These are phyloP conservation scores for Girardinichthys multiradiatus DNA, from an alignment of 2,113 vertebrate species.

Conservation along the genomic window DNA sequence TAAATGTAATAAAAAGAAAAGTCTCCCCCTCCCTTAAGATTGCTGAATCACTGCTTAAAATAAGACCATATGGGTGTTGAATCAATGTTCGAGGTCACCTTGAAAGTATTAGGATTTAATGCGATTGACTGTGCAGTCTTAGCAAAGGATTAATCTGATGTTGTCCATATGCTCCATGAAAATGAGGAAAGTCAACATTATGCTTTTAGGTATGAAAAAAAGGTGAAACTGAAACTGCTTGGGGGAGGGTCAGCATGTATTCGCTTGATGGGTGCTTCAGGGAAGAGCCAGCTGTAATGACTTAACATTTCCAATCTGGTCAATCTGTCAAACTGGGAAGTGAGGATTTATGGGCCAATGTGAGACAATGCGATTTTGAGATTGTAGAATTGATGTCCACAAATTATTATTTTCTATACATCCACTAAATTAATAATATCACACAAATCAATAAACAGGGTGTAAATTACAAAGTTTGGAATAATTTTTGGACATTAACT, in stretches of 20 bases:
- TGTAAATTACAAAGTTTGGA: not conserved
- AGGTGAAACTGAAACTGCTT: constrained; percentile 18
- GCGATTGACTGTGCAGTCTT: constrained; percentile 69
- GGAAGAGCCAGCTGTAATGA: constrained; percentile 32
- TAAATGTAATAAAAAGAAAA: constrained; percentile 58
- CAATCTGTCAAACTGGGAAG: constrained; percentile 46
- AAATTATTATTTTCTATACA: not conserved
- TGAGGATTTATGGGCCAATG: constrained; percentile 34
- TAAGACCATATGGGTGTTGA: constrained; percentile 56
- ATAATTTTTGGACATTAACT: not conserved
- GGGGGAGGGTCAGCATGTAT: not conserved
- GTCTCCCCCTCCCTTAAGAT: constrained; percentile 1
- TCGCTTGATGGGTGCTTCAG: constrained; percentile 6
- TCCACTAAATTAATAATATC: too few species aligned
- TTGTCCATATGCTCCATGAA: constrained; percentile 52
- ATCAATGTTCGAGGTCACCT: constrained; percentile 69
- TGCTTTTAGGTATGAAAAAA: constrained; percentile 52
- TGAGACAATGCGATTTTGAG: not conserved
- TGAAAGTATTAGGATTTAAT: constrained; percentile 74
- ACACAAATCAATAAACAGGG: too few species aligned
- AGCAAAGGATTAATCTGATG: constrained; percentile 69
- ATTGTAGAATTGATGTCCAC: too few species aligned
- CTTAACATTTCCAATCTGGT: constrained; percentile 40
- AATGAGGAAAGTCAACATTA: constrained; percentile 58
- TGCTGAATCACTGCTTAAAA: constrained; percentile 55